Percentiles rank a stretch among this genome's conserved stretches.
These are phyloP conservation scores for Capitella teleta DNA, from an alignment of 1,140 invertebrate species.

Conservation along the genomic window DNA sequence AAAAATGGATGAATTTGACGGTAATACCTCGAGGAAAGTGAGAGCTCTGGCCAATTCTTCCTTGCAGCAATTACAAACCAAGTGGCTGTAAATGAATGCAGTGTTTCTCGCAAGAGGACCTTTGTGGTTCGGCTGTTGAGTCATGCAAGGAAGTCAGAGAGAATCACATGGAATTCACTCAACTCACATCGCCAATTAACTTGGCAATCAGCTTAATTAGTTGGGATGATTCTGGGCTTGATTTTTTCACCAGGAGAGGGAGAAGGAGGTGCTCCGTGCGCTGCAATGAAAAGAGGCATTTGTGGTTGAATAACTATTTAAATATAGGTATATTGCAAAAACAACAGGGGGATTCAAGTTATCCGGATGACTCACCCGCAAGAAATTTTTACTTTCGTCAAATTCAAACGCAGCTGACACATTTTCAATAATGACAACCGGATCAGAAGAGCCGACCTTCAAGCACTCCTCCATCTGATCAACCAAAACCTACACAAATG, in stretches of 20 bases:
- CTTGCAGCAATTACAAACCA: constrained; percentile 34
- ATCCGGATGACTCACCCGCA: too few species aligned
- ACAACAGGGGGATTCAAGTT: too few species aligned
- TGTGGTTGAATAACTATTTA: background rate
- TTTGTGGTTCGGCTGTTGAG: constrained; percentile 12
- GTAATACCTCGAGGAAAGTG: constrained; percentile 37
- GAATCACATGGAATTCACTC: constrained; percentile 12
- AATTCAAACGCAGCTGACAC: background rate
- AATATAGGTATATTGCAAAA: background rate
- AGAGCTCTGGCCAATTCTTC: constrained; percentile 33
- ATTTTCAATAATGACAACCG: too few species aligned
- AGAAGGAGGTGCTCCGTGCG: constrained; percentile 26
- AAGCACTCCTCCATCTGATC: too few species aligned
- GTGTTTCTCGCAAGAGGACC: constrained; percentile 36
- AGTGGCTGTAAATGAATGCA: constrained; percentile 38
- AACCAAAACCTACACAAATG: too few species aligned
- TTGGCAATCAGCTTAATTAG: constrained; percentile 25
- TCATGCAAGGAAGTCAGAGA: background rate
- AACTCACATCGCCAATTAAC: constrained; percentile 18
- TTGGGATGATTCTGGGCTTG: constrained; percentile 25
- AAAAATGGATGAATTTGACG: background rate
- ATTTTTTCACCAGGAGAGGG: constrained; percentile 35
- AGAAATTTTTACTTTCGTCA: background rate
- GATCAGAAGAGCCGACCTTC: too few species aligned
- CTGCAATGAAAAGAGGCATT: background rate